phyloP scores from a whole-genome alignment of 2,888 invertebrate genomes.

The Cyrtodaria siliqua region DNA sequence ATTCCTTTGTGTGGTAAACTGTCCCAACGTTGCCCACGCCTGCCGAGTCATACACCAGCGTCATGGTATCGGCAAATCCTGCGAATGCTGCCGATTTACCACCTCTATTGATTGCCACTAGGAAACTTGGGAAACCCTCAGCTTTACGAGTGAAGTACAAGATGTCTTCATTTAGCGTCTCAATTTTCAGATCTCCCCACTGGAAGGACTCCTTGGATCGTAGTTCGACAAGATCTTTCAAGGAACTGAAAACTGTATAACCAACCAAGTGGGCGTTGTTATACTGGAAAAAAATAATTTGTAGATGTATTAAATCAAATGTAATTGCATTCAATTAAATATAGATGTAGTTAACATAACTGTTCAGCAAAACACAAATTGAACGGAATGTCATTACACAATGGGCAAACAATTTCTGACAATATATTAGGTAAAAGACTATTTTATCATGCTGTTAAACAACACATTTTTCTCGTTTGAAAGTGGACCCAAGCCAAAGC shows the following conservation, averaged over 20 bases:
- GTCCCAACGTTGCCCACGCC: conserved; percentile 19
- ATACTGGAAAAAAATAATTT: conserved; percentile 62
- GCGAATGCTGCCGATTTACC: conserved; percentile 59
- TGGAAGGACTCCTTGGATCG: conserved; percentile 81
- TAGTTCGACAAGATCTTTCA: conserved; percentile 71
- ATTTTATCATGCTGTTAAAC: neutral
- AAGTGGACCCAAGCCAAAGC: too few relatives aligned
- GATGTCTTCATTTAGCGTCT: conserved; percentile 64
- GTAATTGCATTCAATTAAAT: neutral
- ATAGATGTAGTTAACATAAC: neutral
- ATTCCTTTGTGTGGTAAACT: conserved; percentile 22
- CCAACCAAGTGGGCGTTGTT: conserved; percentile 72
- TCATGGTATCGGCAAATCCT: conserved; percentile 56
- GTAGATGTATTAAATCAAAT: neutral
- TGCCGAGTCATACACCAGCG: conserved; percentile 72
- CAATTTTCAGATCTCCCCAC: conserved; percentile 76
- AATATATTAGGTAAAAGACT: neutral
- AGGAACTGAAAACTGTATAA: conserved; percentile 72
- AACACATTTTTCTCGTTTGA: too few relatives aligned
- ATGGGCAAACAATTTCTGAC: neutral
- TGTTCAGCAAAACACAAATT: neutral
- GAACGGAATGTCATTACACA: neutral
- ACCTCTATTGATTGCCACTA: conserved; percentile 82
- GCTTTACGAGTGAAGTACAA: conserved; percentile 81
- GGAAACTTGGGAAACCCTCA: conserved; percentile 80